These are phyloP conservation scores for Bos javanicus DNA, from an alignment of 2,113 vertebrate genomes.

Conservation along the genomic window DNA sequence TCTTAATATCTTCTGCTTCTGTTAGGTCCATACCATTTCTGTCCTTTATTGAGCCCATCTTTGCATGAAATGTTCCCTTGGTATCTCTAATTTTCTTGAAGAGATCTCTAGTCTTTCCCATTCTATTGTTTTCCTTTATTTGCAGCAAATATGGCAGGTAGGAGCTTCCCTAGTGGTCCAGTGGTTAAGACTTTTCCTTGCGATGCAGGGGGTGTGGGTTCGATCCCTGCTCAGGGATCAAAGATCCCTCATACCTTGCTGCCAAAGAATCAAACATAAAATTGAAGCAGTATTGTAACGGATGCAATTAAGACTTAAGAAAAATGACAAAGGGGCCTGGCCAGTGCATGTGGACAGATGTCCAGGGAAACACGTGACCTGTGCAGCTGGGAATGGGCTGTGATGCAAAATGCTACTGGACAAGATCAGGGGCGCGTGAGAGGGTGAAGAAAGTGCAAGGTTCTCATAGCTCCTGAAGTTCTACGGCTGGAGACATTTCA, in stretches of 20 bases:
- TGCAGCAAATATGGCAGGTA: neutral
- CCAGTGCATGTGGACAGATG: neutral
- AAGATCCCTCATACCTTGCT: neutral
- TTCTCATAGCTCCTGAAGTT: neutral
- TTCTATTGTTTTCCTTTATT: neutral
- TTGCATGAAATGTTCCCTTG: neutral
- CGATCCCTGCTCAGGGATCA: neutral
- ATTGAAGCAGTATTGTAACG: neutral
- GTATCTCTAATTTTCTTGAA: neutral
- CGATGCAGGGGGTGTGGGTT: neutral
- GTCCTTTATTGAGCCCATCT: neutral
- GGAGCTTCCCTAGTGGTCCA: neutral
- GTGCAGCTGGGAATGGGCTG: neutral
- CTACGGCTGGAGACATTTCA: neutral
- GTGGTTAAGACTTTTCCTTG: neutral
- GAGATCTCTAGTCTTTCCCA: neutral
- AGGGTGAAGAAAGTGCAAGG: neutral
- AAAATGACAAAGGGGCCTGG: neutral
- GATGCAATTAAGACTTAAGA: neutral
- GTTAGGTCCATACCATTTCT: neutral
- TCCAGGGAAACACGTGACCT: neutral
- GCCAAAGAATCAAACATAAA: neutral
- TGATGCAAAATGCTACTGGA: neutral
- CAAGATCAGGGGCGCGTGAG: fast-evolving
- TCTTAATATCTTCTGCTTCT: neutral